Percentiles rank a stretch among this genome's conserved stretches.
phyloP scores from a whole-genome alignment of 2,797 vertebrate species.

The Tachyglossus aculeatus region DNA sequence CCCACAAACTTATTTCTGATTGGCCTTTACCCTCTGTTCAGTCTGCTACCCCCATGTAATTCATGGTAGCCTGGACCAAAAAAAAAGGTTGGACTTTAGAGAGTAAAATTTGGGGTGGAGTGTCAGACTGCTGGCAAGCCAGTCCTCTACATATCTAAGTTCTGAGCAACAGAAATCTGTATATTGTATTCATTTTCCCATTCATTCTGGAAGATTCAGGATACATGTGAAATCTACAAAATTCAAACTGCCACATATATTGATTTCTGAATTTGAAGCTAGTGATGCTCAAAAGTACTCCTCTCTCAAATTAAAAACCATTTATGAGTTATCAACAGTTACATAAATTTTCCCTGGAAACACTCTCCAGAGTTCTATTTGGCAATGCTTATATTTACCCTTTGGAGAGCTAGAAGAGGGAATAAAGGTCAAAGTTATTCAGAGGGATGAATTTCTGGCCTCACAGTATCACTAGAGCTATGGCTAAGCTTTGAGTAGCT shows the following conservation, averaged over 20 bases:
- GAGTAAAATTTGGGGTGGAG: no score
- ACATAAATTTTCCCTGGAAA: not conserved
- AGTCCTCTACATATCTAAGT: no score
- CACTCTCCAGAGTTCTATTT: not conserved
- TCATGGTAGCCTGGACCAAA: no score
- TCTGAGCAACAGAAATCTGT: not conserved
- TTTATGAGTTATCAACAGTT: not conserved
- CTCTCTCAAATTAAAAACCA: not conserved
- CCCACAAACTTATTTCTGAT: no score
- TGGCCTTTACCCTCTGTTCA: no score
- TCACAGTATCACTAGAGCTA: rapidly evolving
- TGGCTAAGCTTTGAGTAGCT: not conserved
- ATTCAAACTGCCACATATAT: not conserved
- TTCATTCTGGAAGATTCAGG: not conserved
- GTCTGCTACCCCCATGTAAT: no score
- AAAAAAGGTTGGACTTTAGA: no score
- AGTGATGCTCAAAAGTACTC: not conserved
- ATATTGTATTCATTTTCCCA: not conserved
- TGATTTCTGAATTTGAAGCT: not conserved
- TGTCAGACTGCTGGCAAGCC: no score
- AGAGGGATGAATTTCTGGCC: not conserved
- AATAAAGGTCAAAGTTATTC: not conserved
- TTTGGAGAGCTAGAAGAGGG: not conserved
- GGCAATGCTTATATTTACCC: not conserved
- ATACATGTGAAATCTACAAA: not conserved